These are phyloP conservation scores for Dryobotodes eremita DNA, from an alignment of 2,888 invertebrate species.

Conservation along the genomic window DNA sequence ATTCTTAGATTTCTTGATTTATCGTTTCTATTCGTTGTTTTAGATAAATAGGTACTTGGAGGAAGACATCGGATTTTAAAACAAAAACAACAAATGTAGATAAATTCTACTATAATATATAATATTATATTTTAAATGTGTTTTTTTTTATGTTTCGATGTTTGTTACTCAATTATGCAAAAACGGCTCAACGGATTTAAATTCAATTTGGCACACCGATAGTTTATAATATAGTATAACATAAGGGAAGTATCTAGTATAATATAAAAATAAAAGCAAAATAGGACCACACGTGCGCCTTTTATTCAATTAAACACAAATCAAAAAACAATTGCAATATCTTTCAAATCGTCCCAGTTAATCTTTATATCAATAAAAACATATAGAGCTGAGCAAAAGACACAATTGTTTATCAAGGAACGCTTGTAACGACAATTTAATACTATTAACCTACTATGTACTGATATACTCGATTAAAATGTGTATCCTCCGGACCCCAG, in stretches of 20 bases:
- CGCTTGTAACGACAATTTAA: conserved; percentile 41
- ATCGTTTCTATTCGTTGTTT: neutral
- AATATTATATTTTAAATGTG: too few species aligned
- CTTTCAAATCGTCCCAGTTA: conserved; percentile 10
- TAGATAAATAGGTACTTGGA: neutral
- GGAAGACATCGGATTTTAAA: neutral
- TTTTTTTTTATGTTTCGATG: too few species aligned
- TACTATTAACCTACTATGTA: conserved; percentile 64
- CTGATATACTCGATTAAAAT: conserved; percentile 68
- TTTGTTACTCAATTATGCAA: neutral
- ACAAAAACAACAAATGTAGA: neutral
- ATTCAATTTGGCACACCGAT: neutral
- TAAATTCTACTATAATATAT: neutral
- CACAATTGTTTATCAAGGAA: conserved; percentile 44
- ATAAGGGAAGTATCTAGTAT: neutral
- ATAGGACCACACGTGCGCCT: neutral
- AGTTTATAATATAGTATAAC: neutral
- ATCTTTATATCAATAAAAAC: conserved; percentile 13
- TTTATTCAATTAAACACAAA: neutral
- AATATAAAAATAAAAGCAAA: neutral
- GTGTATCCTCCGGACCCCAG: conserved; percentile 67
- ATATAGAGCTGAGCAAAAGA: conserved; percentile 33
- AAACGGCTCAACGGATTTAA: neutral
- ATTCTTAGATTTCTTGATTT: neutral
- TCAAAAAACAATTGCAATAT: conserved; percentile 6